Conservation (phyloP, 1,140 invertebrate genomes). For the Sycophaga agraensis region DNA sequence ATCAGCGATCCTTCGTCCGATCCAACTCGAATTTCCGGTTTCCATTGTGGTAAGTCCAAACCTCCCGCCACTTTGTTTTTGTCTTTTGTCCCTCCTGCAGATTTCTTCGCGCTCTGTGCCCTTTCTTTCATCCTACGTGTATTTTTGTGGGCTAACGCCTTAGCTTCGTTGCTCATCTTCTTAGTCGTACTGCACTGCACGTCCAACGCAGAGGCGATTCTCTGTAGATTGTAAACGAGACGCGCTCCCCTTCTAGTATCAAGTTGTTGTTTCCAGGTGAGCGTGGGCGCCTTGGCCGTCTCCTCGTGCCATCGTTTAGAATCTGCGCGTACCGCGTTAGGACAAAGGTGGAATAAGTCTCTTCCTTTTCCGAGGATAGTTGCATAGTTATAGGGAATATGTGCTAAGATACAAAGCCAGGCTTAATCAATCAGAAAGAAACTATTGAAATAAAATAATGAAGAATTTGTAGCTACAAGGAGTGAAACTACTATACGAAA, state of each 20-base stretch:
- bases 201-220: conserved; percentile 34
- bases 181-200: too few relatives aligned
- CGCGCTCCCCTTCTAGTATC: conserved; percentile 40
- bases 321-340: too few relatives aligned
- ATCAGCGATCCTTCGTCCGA: conserved; percentile 33
- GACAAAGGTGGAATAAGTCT: too few relatives aligned
- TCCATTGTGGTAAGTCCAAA: conserved; percentile 40
- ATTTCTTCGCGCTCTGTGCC: conserved; percentile 17
- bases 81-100: conserved; percentile 21
- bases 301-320: too few relatives aligned
- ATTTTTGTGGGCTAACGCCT: conserved; percentile 18
- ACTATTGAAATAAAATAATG: too few relatives aligned
- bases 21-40: conserved; percentile 48
- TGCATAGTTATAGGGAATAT: too few relatives aligned
- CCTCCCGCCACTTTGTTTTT: conserved; percentile 17
- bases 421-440: too few relatives aligned
- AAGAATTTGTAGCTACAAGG: too few relatives aligned
- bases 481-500: too few relatives aligned
- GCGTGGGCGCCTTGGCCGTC: too few relatives aligned
- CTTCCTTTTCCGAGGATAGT: too few relatives aligned
- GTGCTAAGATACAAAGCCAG: too few relatives aligned
- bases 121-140: conserved; percentile 5
- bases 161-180: conserved; percentile 17
- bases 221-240: conserved; percentile 50
- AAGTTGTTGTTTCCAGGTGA: conserved; percentile 36